Percentiles rank a stretch among this genome's conserved stretches.
Evolutionary conservation across 2,888 invertebrate genomes (phyloP).

Genomic region (Hirtodrosophila confusa): DNA sequence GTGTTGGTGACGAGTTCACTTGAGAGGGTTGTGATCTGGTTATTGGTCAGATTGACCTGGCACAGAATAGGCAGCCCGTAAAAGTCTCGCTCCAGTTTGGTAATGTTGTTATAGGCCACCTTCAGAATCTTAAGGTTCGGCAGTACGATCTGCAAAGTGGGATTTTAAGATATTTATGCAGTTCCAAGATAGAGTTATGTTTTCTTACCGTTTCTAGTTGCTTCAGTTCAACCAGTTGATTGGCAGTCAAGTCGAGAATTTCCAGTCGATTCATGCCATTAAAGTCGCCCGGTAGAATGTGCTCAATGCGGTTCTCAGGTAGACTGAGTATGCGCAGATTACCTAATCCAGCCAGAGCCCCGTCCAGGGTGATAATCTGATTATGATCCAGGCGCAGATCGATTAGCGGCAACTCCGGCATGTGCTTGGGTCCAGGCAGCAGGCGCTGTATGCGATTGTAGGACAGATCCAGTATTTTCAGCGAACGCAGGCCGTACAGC

Average conservation of each 20-base stretch:
- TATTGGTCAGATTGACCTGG: conserved; percentile 91
- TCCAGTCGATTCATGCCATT: conserved; percentile 90
- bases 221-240: conserved; percentile 90
- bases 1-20: conserved; percentile 92
- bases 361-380: conserved; percentile 88
- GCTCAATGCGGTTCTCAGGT: conserved; percentile 90
- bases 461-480: conserved; percentile 91
- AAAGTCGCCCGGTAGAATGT: conserved; percentile 91
- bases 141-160: conserved; percentile 88
- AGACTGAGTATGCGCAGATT: conserved; percentile 90
- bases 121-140: conserved; percentile 90
- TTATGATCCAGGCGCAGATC: conserved; percentile 91
- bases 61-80: conserved; percentile 92
- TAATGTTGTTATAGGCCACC: conserved; percentile 91
- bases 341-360: conserved; percentile 90
- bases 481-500: conserved; percentile 89
- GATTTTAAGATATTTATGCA: too few species aligned
- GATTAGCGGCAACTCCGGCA: conserved; percentile 89
- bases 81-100: conserved; percentile 91
- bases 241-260: conserved; percentile 91
- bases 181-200: neutral
- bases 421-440: conserved; percentile 90
- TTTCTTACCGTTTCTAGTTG: conserved; percentile 91
- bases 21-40: conserved; percentile 89
- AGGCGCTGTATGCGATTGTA: conserved; percentile 89